These are phyloP conservation scores for Chrysopilus asiliformis DNA, from an alignment of 2,888 invertebrate genomes.

Conservation along the genomic window DNA sequence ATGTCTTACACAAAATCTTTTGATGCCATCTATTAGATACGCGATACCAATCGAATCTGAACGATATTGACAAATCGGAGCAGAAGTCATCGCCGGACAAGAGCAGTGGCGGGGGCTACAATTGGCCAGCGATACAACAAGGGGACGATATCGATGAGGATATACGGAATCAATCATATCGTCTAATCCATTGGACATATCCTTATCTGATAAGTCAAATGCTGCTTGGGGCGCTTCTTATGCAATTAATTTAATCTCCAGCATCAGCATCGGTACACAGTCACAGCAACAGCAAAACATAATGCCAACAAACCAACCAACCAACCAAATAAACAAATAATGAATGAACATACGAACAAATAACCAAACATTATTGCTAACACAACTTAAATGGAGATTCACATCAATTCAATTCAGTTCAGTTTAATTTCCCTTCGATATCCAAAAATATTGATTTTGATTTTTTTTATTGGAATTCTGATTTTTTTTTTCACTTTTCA, in stretches of 20 bases:
- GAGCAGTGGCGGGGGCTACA: constrained; percentile 6
- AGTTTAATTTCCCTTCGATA: too few species aligned
- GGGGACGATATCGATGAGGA: constrained; percentile 6
- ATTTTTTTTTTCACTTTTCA: too few species aligned
- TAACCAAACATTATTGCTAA: too few species aligned
- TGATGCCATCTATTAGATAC: constrained; percentile 39
- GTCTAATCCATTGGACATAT: constrained; percentile 6
- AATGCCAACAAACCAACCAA: too few species aligned
- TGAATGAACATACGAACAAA: background rate
- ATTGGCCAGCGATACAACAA: constrained; percentile 8
- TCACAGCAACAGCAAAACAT: too few species aligned
- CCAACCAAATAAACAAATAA: background rate
- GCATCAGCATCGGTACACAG: too few species aligned
- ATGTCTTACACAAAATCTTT: background rate
- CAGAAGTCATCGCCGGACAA: constrained; percentile 44
- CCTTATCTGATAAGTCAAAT: constrained; percentile 5
- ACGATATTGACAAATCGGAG: constrained; percentile 67
- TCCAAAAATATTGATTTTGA: too few species aligned
- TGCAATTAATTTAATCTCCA: too few species aligned
- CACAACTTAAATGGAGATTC: too few species aligned
- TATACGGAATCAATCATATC: constrained; percentile 7
- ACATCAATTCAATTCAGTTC: too few species aligned
- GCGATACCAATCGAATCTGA: constrained; percentile 59
- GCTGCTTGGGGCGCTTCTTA: too few species aligned
- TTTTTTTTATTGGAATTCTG: too few species aligned